phyloP scores from a whole-genome alignment of 2,113 vertebrate species.

The Nothocercus julius region DNA sequence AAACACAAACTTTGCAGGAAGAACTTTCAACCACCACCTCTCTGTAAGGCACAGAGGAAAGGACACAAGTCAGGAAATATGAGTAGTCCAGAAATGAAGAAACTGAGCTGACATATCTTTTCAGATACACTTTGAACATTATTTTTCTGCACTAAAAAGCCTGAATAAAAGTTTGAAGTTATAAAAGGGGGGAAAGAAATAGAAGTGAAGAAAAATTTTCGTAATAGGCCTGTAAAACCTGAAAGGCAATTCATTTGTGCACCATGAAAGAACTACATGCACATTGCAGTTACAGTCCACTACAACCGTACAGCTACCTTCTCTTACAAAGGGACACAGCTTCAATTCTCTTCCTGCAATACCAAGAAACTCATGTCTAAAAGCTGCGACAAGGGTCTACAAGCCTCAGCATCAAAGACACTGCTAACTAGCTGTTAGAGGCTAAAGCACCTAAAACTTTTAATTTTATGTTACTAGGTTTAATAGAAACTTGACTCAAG shows the following conservation, averaged over 20 bases:
- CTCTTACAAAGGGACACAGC: background rate
- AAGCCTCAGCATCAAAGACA: too few relatives aligned
- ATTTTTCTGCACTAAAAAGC: background rate
- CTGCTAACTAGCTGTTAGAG: too few relatives aligned
- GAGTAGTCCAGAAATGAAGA: background rate
- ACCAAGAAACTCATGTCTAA: background rate
- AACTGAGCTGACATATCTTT: background rate
- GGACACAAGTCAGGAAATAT: background rate
- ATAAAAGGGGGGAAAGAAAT: background rate
- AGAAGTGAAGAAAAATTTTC: background rate
- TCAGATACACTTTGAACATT: background rate
- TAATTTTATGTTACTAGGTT: background rate
- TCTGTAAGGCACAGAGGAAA: constrained; percentile 19
- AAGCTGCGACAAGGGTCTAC: background rate
- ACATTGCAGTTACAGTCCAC: background rate
- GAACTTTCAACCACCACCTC: background rate
- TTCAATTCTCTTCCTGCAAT: background rate
- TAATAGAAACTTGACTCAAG: background rate
- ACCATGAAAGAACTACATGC: background rate
- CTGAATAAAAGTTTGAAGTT: background rate
- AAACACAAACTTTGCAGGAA: constrained; percentile 5
- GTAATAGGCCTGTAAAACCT: background rate
- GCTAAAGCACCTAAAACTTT: too few relatives aligned
- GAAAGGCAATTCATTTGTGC: background rate
- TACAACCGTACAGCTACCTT: background rate